phyloP scores from a whole-genome alignment of 2,888 invertebrate species.

The Neria commutata region DNA sequence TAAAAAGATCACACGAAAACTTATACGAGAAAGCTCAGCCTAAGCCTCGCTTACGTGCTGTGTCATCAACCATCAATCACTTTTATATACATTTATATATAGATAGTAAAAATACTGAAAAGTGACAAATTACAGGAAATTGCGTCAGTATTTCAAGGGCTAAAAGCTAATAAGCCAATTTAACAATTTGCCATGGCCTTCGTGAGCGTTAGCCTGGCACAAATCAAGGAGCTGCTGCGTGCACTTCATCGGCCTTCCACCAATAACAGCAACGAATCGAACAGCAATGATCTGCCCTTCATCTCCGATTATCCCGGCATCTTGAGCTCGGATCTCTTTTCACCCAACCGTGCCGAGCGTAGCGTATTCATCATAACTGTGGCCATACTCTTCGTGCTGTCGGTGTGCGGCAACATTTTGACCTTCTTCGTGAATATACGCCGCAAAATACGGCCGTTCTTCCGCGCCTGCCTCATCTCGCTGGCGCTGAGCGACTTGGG shows the following conservation, averaged over 20 bases:
- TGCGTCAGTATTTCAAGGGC: too few species aligned
- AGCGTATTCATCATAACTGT: slow-evolving; percentile 37
- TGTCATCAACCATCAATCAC: too few species aligned
- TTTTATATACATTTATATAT: too few species aligned
- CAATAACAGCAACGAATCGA: not conserved
- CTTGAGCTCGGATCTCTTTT: slow-evolving; percentile 34
- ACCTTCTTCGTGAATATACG: slow-evolving; percentile 46
- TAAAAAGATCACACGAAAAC: too few species aligned
- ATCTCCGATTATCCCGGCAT: slow-evolving; percentile 34
- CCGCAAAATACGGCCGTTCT: slow-evolving; percentile 64
- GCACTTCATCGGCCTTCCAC: not conserved
- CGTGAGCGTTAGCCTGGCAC: too few species aligned
- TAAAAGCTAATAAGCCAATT: too few species aligned
- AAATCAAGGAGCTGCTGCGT: too few species aligned
- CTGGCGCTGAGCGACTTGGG: slow-evolving; percentile 64
- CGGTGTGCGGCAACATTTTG: slow-evolving; percentile 45
- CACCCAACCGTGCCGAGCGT: slow-evolving; percentile 33
- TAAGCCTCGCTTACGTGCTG: too few species aligned
- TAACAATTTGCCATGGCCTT: too few species aligned
- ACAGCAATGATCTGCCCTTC: slow-evolving; percentile 18
- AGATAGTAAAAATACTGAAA: too few species aligned
- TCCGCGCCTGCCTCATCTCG: slow-evolving; percentile 64
- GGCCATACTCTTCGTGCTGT: slow-evolving; percentile 34
- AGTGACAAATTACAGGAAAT: too few species aligned
- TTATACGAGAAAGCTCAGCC: too few species aligned